phyloP scores from a whole-genome alignment of 2,797 vertebrate genomes.

The Pantherophis alleghaniensis region DNA sequence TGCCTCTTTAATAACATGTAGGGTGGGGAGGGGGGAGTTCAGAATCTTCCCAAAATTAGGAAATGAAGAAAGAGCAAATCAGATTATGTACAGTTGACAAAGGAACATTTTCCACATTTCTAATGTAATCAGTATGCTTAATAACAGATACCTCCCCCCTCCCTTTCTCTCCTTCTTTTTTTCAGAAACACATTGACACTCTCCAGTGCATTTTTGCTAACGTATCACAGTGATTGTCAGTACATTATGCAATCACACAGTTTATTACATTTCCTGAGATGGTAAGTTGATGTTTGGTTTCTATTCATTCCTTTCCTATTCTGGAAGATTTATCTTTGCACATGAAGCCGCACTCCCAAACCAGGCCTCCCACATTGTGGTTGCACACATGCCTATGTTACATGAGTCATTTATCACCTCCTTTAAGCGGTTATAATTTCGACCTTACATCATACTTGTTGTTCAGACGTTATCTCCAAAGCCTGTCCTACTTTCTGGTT shows the following conservation, averaged over 20 bases:
- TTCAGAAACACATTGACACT: slow-evolving; percentile 26
- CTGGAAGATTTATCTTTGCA: slow-evolving; percentile 67
- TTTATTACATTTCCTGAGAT: slow-evolving; percentile 60
- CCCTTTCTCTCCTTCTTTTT: slow-evolving; percentile 27
- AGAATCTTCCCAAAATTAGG: not conserved
- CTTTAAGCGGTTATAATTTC: slow-evolving; percentile 69
- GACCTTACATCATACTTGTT: slow-evolving; percentile 67
- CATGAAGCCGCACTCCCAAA: slow-evolving; percentile 62
- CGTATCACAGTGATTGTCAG: slow-evolving; percentile 36
- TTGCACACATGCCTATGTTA: slow-evolving; percentile 61
- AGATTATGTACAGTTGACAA: not conserved
- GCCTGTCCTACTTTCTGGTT: slow-evolving; percentile 61
- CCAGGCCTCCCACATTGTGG: slow-evolving; percentile 63
- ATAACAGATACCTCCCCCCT: not conserved
- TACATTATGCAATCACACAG: slow-evolving; percentile 47
- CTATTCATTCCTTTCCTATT: slow-evolving; percentile 52
- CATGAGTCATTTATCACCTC: slow-evolving; percentile 57
- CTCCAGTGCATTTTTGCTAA: slow-evolving; percentile 43
- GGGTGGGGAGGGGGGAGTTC: not conserved
- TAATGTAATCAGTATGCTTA: slow-evolving; percentile 45
- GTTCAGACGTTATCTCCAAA: slow-evolving; percentile 59
- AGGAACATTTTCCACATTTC: slow-evolving; percentile 1
- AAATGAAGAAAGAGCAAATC: slow-evolving; percentile 11
- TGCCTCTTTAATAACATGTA: not conserved
- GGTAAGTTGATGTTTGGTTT: slow-evolving; percentile 54